Percentiles rank a stretch among this genome's conserved stretches.
phyloP scores from a whole-genome alignment of 2,113 vertebrate species.

The Podarcis raffonei region DNA sequence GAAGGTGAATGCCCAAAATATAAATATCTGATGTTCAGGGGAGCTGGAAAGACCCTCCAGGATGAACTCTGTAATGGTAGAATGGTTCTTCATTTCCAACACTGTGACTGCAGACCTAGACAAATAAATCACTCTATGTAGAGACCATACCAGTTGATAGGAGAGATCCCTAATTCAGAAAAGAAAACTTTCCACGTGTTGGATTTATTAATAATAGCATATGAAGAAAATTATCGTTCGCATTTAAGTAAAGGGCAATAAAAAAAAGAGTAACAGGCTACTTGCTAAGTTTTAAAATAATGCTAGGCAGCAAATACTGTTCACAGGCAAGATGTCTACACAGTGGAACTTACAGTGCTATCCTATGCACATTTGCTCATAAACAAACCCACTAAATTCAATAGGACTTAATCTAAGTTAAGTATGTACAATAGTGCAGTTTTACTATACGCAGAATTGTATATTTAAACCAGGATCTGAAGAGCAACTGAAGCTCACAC shows the following conservation, averaged over 20 bases:
- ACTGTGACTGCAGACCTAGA: neutral
- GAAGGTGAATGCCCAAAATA: conserved; percentile 23
- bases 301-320: neutral
- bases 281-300: neutral
- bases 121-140: neutral
- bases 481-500: no score
- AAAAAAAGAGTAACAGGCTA: neutral
- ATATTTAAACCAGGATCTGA: no score
- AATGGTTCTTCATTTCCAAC: neutral
- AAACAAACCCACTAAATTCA: no score
- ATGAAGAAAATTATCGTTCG: neutral
- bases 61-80: neutral
- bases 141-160: neutral
- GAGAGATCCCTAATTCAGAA: neutral
- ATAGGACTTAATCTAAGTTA: no score
- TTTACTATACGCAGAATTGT: no score
- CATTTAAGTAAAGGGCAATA: neutral
- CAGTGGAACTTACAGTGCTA: no score
- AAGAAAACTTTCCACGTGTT: neutral
- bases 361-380: no score
- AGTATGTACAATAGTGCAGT: no score
- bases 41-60: neutral
- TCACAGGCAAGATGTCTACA: no score
- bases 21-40: neutral
- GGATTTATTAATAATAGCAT: neutral